Percentiles rank a stretch among this genome's conserved stretches.
Conservation (phyloP, 2,113 vertebrate genomes). For the Apteryx mantelli region DNA sequence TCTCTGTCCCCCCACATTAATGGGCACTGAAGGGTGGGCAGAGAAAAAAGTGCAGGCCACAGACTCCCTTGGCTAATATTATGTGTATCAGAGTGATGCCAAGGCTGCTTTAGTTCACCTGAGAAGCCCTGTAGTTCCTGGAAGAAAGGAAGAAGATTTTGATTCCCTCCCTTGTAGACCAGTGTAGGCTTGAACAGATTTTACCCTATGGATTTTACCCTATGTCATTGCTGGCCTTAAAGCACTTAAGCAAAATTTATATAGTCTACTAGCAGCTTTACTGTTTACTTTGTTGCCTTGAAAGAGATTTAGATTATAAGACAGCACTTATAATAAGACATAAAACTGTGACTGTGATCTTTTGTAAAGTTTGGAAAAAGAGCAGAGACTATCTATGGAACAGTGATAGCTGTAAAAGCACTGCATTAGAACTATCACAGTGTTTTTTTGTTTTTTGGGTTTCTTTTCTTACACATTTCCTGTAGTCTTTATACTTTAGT, state of each 20-base stretch:
- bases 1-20: fast-evolving
- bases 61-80: fast-evolving
- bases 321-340: not conserved
- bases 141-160: not conserved
- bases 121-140: not conserved
- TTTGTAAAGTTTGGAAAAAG: not conserved
- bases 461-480: not conserved
- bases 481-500: not conserved
- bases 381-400: not conserved
- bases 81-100: not conserved
- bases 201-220: not conserved
- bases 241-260: not conserved
- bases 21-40: not conserved
- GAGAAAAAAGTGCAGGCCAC: not conserved
- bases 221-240: not conserved
- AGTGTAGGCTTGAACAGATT: not conserved
- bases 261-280: not conserved
- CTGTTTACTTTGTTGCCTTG: not conserved
- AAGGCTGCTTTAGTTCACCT: not conserved
- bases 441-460: not conserved
- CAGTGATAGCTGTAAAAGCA: not conserved
- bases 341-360: not conserved
- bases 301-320: not conserved
- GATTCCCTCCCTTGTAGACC: not conserved
- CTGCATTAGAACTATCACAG: not conserved